Evolutionary conservation across 2,113 vertebrate genomes (phyloP).

Genomic region (western clawed frog (Xenopus tropicalis)): DNA sequence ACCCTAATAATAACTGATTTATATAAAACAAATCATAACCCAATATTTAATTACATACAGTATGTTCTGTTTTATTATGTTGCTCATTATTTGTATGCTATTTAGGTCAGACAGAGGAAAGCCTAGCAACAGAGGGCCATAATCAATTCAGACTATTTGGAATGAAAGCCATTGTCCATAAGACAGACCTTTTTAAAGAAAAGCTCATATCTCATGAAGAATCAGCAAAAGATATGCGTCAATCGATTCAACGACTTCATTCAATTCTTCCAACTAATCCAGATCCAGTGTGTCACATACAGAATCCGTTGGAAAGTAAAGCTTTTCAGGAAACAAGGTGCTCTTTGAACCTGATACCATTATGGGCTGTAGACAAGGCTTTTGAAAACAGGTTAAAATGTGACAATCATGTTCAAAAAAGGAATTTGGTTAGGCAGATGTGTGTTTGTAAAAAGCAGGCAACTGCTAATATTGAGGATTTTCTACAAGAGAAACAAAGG

Average conservation of each 20-base stretch:
- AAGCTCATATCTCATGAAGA: conserved; percentile 35
- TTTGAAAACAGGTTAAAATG: conserved; percentile 43
- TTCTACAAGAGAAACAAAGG: conserved; percentile 29
- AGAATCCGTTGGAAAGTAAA: conserved; percentile 23
- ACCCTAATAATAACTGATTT: too few relatives aligned
- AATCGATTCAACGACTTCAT: conserved; percentile 37
- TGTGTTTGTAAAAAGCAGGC: conserved; percentile 18
- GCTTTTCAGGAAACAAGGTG: conserved; percentile 19
- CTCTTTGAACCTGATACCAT: conserved; percentile 44
- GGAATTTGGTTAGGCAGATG: conserved; percentile 1
- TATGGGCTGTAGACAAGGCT: conserved; percentile 54
- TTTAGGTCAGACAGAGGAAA: conserved; percentile 9
- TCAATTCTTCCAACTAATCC: background rate
- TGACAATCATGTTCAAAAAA: conserved; percentile 22
- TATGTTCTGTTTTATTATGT: background rate
- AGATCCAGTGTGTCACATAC: background rate
- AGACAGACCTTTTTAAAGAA: conserved; percentile 20
- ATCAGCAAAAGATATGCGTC: conserved; percentile 29
- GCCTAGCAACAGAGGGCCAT: conserved; percentile 29
- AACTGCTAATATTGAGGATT: conserved; percentile 3
- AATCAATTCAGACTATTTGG: conserved; percentile 47
- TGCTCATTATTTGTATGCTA: background rate
- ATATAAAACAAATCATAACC: too few relatives aligned
- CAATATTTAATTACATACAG: too few relatives aligned
- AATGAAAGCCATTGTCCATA: conserved; percentile 42